These are phyloP conservation scores for Paramormyrops hopkinsi DNA, from an alignment of 2,797 vertebrate species.

Conservation along the genomic window DNA sequence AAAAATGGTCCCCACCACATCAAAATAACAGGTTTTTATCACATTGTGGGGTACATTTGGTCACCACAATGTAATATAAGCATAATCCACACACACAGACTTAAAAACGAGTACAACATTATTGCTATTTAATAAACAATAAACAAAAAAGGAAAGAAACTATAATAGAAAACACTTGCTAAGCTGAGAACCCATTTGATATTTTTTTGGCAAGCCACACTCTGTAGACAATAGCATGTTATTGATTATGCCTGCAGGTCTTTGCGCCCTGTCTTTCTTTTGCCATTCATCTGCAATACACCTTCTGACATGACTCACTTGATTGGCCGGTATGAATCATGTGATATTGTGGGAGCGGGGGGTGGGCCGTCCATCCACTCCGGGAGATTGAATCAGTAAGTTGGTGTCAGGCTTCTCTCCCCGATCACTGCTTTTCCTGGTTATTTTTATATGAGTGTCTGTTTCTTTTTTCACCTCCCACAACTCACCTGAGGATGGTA, in stretches of 20 bases:
- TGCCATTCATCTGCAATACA: background rate
- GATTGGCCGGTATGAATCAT: background rate
- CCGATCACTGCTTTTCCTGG: background rate
- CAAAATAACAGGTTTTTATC: no score
- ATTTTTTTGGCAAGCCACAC: background rate
- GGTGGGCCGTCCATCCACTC: background rate
- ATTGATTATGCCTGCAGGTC: background rate
- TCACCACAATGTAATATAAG: no score
- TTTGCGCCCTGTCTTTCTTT: background rate
- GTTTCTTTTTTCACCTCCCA: background rate
- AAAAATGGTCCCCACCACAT: no score
- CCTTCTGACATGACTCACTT: background rate
- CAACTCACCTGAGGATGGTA: background rate
- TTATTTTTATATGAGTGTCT: background rate
- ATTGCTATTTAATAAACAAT: background rate
- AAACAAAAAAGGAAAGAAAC: background rate
- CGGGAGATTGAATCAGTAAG: background rate
- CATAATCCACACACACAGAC: background rate
- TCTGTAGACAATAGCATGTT: background rate
- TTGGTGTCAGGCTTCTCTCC: background rate
- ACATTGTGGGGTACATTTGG: no score
- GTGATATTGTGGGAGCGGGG: background rate
- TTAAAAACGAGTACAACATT: background rate
- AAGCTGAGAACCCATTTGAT: background rate
- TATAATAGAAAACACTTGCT: background rate